These are phyloP conservation scores for Polypedilum vanderplanki DNA, from an alignment of 1,140 invertebrate genomes.

Conservation along the genomic window DNA sequence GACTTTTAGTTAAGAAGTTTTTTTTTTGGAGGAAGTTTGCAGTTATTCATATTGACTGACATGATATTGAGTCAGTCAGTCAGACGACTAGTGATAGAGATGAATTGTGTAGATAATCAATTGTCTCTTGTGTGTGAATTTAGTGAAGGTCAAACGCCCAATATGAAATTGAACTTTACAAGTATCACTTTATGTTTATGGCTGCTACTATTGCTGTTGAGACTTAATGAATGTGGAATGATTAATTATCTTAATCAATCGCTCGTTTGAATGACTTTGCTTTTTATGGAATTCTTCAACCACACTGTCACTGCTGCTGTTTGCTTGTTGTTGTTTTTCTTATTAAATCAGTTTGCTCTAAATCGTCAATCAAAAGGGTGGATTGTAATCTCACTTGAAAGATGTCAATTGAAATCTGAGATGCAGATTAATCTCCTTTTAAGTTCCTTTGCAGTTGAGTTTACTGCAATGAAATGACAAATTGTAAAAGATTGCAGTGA, in stretches of 20 bases:
- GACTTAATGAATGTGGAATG: not conserved
- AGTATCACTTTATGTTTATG: not conserved
- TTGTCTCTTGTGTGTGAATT: not conserved
- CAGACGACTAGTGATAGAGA: not conserved
- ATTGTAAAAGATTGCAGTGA: too few relatives aligned
- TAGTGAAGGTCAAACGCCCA: conserved; percentile 2
- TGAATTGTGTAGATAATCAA: conserved; percentile 3
- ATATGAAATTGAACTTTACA: conserved; percentile 10
- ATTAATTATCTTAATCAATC: conserved; percentile 20
- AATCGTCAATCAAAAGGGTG: not conserved
- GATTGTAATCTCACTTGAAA: not conserved
- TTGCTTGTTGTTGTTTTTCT: not conserved
- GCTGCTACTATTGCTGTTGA: not conserved
- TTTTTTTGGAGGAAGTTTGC: not conserved
- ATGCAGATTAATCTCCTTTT: not conserved
- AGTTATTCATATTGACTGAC: not conserved
- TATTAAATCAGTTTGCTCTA: not conserved
- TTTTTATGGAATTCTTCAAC: conserved; percentile 1
- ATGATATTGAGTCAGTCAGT: not conserved
- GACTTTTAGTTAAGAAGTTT: not conserved
- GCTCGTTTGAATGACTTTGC: conserved; percentile 11
- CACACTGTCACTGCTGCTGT: not conserved
- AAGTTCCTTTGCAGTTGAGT: not conserved
- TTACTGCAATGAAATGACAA: too few relatives aligned
- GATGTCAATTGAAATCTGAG: not conserved